Base-by-base conservation (phyloP, 2,113 vertebrate genomes). In the Scartelaos histophorus region DNA sequence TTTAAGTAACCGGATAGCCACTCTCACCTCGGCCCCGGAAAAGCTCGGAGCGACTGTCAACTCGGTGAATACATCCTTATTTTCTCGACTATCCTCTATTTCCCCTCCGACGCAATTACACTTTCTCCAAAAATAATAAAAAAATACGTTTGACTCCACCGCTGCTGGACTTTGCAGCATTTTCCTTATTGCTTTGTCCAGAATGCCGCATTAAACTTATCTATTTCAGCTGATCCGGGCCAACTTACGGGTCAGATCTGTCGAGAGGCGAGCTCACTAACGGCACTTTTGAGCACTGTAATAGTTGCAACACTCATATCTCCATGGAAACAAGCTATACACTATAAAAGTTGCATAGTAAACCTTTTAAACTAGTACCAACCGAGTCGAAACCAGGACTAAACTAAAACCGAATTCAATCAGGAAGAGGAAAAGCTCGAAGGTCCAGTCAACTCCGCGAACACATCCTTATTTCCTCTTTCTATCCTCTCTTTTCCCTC, bases 31-130 rank as follows among this genome's bases (percentile, higher is more conserved):
- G 34, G 72, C 35, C 73, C 66, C 73, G 75, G 29, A 4, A 29
- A 81, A 79, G 81, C 75, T 85, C 15, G 0, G 82, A 78, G 60
- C 62, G 45, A 75, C 84, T 89, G 90, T 88, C 85, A 87, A 58
- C 67, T 81, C 69, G 74, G 78, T 71, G 67, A 80, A 88, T 82
- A 71, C 76, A 83, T 38, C 66, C 61, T 69, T 65, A 64, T 60
- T 17, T 61, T 53, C 13, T 13, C 29, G 47, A 24, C 66, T 24
- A 2, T 15, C 7, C 15, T 22, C 58, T 21, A 71, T 45, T 45
- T 11, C 69, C 69, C 46, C 16, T 49, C 38, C 58, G 24, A 13
- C 24, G 34, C 29, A 54, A 38, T 24, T 73, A 10, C 13, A 4
- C 25, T 66, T 72, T 49, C 69, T 25, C n/a, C 74, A 22, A 67